Conservation (phyloP, 2,113 vertebrate genomes). For the Marmota monax region DNA sequence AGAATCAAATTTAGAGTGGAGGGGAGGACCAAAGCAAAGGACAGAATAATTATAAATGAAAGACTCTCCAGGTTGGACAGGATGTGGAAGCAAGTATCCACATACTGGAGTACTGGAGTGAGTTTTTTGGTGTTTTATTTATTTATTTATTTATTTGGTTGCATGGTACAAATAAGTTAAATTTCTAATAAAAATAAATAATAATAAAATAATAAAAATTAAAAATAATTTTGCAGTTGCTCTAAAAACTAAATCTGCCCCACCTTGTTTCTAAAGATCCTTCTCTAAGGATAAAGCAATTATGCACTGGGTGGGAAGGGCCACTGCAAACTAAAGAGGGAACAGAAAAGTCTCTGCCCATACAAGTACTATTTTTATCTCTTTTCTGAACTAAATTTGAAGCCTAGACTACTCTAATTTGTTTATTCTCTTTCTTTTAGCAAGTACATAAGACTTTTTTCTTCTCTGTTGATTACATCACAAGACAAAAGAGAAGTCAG, state of each 20-base stretch:
- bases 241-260: not conserved
- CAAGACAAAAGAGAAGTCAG: not conserved
- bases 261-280: not conserved
- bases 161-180: not conserved
- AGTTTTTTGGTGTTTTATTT: not conserved
- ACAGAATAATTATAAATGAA: conserved; percentile 21
- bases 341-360: not conserved
- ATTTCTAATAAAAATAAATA: too few species aligned
- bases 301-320: not conserved
- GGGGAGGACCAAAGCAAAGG: not conserved
- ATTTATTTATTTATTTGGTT: not conserved
- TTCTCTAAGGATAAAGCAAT: conserved; percentile 48
- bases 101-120: not conserved
- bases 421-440: conserved; percentile 27
- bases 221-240: conserved; percentile 33
- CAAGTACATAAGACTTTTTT: not conserved
- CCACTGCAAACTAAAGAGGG: not conserved
- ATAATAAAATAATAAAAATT: not conserved
- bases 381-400: not conserved
- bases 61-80: not conserved
- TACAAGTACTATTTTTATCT: not conserved
- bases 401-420: not conserved
- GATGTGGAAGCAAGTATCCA: not conserved
- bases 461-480: conserved; percentile 20
- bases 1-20: not conserved